Evolutionary conservation across 2,888 invertebrate species (phyloP), one percentile per base, ranked within the genome.

Genomic region (Caenorhabditis becei): DNA sequence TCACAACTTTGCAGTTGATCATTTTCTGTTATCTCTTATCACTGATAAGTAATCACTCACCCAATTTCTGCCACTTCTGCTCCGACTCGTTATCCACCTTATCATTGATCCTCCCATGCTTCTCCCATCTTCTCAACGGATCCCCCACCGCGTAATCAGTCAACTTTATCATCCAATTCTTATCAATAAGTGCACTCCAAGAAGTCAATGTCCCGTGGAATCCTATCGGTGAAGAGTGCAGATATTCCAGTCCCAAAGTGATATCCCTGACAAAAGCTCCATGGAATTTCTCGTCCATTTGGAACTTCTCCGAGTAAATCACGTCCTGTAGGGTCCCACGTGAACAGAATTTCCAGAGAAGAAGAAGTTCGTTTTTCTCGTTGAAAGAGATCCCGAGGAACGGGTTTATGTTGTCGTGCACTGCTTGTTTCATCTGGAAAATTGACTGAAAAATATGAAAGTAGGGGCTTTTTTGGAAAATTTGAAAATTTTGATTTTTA

Each of bases 351-450:
- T 86, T 87, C 87, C 87, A 87, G 5, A 87, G 71, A 2, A 86
- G 66, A 11, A 87, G 54, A 54, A 87, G 70, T 63, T 86, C 87
- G 0, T 75, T 72, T 37, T 77, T 75, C 51, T 87, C 86, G 28
- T 86, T 86, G 78, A 86, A 87, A 0, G 83, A 77, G 51, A 87
- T 78, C 2, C 97, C 97, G 91, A 97, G 96, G 93, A 97, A 97
- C 69, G 96, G 95, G 93, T 97, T 97, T 84, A 97, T 94, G 92
- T 97, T 97, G 92, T 96, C 96, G 93, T 98, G 97, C 44, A 96
- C 94, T 89, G 97, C 93, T 92, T 97, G 97, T 67, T 97, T 94
- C 91, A 97, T 93, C 93, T 93, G 79, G 18, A 32, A 32, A 32
- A 32, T 32, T 32, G 4, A 7, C 32, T 32, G 4, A 32, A 4